Evolutionary conservation across 2,797 vertebrate species (phyloP), one percentile per base, ranked within the genome.

Genomic region (Hydrolagus colliei): DNA sequence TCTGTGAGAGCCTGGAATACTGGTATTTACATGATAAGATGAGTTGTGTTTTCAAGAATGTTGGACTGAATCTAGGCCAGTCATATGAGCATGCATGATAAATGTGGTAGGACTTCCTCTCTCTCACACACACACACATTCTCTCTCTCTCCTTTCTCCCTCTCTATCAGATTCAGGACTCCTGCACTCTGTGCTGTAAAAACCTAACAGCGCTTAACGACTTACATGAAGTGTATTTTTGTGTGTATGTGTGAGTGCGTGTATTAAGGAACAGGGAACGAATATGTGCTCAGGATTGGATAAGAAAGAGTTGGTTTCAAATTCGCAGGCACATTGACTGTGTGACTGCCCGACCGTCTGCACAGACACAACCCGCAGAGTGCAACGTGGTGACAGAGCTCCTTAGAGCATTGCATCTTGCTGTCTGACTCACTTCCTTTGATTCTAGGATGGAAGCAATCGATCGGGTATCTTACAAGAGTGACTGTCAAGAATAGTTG

Each of bases 11-110:
- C n/a, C 61, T 27, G 61, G 4, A 20, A 10, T 1, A 20, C 27
- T 82, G 27, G 6, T 35, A 18, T 32, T 82, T 16, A 67, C 16
- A 82, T 22, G 27, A 82, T 41, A 65, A 65, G 79, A 82, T 82
- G 79, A 82, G 79, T 20, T 82, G 63, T 68, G 18, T 3, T 41
- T 68, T 65, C 12, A 82, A 68, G 79, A 82, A 82, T 68, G 79
- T 82, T 82, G 79, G 63, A 65, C 16, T 68, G 79, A 35, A 20
- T 10, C 27, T 20, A 41, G 79, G 79, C 63, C 79, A 82, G 16
- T 52, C 27, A 9, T 20, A 9, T 27, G 27, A 76, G 18, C 13
- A 2, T 20, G 63, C 14, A 4, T 20, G 79, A 82, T 82, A 82
- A 59, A 82, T 82, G 79, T 82, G 63, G 16, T 67, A 9, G 14